A percentile compares a stretch with the other conserved stretches of the same genome.
Evolutionary conservation across 2,113 vertebrate genomes (phyloP).

Genomic region (Chamaetylas fuelleborni): DNA sequence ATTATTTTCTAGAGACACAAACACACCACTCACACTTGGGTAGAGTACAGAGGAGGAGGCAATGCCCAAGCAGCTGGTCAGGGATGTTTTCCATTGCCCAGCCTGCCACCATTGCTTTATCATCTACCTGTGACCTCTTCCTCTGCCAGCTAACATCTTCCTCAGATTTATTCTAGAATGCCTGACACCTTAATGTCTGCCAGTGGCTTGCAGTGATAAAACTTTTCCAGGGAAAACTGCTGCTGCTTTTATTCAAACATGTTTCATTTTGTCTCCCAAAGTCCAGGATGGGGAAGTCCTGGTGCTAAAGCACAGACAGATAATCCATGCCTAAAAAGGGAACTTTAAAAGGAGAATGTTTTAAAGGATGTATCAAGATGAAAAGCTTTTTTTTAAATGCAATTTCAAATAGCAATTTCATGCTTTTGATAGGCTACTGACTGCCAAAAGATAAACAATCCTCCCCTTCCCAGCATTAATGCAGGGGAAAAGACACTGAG

Average conservation of each 20-base stretch:
- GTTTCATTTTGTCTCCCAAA: not conserved
- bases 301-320: not conserved
- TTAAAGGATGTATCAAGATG: not conserved
- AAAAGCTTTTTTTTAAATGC: not conserved
- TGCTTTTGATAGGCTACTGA: not conserved
- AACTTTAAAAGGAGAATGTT: not conserved
- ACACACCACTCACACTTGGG: fast-evolving
- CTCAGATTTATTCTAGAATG: not conserved
- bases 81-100: not conserved
- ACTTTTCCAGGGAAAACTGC: not conserved
- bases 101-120: not conserved
- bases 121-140: not conserved
- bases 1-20: not conserved
- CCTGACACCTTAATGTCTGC: not conserved
- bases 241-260: not conserved
- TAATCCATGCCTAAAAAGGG: not conserved
- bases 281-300: not conserved
- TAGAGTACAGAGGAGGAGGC: fast-evolving
- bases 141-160: not conserved
- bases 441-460: not conserved
- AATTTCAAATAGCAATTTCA: constrained; percentile 8
- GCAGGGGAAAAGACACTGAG: not conserved
- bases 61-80: not conserved
- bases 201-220: not conserved
- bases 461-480: not conserved